Evolutionary conservation across 2,797 vertebrate genomes (phyloP).

Genomic region (Antennarius maculatus): DNA sequence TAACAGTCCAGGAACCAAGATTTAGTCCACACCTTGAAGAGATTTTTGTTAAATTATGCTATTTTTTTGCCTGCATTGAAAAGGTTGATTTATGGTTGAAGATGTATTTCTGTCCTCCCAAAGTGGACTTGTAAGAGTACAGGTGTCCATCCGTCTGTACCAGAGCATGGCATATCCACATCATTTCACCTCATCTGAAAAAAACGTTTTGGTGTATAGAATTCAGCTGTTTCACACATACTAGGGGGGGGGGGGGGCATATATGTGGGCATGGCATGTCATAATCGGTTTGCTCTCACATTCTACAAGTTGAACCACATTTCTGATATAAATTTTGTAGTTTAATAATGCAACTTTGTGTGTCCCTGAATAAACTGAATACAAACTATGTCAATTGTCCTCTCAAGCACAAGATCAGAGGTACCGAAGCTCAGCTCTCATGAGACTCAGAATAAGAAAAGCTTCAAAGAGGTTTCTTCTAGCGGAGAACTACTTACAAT

Average conservation of each 20-base stretch:
- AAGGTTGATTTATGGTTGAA: slow-evolving; percentile 15
- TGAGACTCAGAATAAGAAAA: slow-evolving; percentile 22
- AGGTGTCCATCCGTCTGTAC: too few species aligned
- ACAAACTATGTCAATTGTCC: slow-evolving; percentile 8
- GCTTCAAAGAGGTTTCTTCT: slow-evolving; percentile 39
- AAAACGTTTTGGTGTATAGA: too few species aligned
- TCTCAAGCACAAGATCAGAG: slow-evolving; percentile 45
- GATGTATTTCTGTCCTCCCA: slow-evolving; percentile 3
- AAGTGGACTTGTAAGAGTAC: too few species aligned
- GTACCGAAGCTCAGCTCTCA: slow-evolving; percentile 8
- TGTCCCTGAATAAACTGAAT: neutral
- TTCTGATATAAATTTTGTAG: neutral
- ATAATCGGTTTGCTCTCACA: too few species aligned
- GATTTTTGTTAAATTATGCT: slow-evolving; percentile 11
- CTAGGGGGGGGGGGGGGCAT: too few species aligned
- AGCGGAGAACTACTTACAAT: slow-evolving; percentile 24
- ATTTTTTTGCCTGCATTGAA: slow-evolving; percentile 7
- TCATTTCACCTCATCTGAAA: too few species aligned
- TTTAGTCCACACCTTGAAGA: slow-evolving; percentile 27
- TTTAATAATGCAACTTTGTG: neutral
- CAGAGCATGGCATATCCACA: too few species aligned
- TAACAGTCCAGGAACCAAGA: slow-evolving; percentile 17
- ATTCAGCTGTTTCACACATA: too few species aligned
- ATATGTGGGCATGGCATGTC: too few species aligned
- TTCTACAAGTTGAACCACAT: too few species aligned